phyloP scores from a whole-genome alignment of 2,113 vertebrate species.

The Oenanthe melanoleuca region DNA sequence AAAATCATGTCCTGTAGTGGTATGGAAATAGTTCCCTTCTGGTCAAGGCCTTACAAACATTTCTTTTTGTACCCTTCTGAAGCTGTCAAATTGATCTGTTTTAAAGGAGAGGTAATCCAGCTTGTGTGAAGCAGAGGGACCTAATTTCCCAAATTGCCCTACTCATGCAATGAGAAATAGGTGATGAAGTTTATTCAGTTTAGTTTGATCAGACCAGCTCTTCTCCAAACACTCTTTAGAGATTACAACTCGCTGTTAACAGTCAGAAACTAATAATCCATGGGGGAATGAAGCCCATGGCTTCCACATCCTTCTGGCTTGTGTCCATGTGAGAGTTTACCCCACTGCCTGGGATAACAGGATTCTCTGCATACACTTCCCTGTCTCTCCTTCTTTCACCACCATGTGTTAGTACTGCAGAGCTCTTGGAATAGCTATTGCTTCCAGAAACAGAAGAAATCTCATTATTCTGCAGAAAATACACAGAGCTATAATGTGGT shows the following conservation, averaged over 20 bases:
- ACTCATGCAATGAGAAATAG: not conserved
- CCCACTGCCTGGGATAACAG: not conserved
- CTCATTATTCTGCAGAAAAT: not conserved
- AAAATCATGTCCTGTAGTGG: not conserved
- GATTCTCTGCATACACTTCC: not conserved
- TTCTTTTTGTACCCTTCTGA: not conserved
- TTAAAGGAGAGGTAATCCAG: not conserved
- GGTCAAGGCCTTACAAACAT: not conserved
- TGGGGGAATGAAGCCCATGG: not conserved
- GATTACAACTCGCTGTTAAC: not conserved
- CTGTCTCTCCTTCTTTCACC: not conserved
- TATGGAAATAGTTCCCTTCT: not conserved
- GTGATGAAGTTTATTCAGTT: not conserved
- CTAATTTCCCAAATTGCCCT: not conserved
- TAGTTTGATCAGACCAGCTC: not conserved
- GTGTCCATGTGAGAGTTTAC: not conserved
- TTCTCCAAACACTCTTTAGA: not conserved
- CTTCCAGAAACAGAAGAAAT: not conserved
- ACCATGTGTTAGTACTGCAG: not conserved
- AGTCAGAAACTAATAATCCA: not conserved
- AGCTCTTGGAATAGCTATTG: not conserved
- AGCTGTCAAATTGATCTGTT: not conserved
- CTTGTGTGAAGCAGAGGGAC: not conserved
- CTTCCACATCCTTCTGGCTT: not conserved
- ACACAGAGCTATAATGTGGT: not conserved